A percentile compares a stretch with the other conserved stretches of the same genome.
phyloP scores from a whole-genome alignment of 2,888 invertebrate genomes.

The Polymixis flavicincta region DNA sequence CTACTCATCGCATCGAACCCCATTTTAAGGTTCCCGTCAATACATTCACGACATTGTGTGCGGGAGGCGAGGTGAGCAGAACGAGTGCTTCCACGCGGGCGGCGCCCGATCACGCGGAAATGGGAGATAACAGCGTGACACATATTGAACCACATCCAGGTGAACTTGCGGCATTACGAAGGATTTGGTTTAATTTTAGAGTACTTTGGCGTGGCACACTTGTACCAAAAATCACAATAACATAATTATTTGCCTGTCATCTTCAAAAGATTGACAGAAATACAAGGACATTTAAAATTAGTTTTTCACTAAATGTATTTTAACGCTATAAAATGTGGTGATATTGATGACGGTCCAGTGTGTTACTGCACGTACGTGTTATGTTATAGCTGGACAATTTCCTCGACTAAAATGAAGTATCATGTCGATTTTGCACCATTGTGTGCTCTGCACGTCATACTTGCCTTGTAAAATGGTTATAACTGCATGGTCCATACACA shows the following conservation, averaged over 20 bases:
- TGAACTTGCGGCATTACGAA: not conserved
- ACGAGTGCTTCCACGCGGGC: constrained; percentile 53
- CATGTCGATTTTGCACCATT: not conserved
- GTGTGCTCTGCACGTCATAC: not conserved
- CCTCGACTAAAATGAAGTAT: not conserved
- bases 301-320: not conserved
- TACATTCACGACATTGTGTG: constrained; percentile 48
- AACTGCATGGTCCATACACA: not conserved
- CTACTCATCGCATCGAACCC: constrained; percentile 10
- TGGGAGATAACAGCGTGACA: constrained; percentile 54
- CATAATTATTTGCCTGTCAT: not conserved
- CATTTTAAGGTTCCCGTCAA: constrained; percentile 18
- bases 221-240: not conserved
- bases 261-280: not conserved
- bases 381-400: not conserved
- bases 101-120: constrained; percentile 53
- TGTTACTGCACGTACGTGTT: not conserved
- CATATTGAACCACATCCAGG: constrained; percentile 37
- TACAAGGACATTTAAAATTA: not conserved
- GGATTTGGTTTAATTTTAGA: not conserved
- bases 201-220: not conserved
- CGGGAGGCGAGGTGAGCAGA: constrained; percentile 42
- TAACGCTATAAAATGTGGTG: not conserved
- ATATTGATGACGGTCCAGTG: not conserved
- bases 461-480: not conserved